These are phyloP conservation scores for Hyppa rectilinea DNA, from an alignment of 2,888 invertebrate genomes.

Conservation along the genomic window DNA sequence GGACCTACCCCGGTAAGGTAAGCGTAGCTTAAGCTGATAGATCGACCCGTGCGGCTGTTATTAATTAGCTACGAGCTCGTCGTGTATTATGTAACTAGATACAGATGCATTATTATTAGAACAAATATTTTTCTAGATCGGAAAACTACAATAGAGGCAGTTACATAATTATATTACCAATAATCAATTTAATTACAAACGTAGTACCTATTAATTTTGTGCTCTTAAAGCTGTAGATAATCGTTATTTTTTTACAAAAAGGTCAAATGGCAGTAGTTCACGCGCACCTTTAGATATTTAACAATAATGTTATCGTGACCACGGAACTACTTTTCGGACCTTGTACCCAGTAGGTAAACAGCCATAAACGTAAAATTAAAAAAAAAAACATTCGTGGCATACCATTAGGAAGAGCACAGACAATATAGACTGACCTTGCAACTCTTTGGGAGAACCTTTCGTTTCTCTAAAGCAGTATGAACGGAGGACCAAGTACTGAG, in stretches of 20 bases:
- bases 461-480: conserved; percentile 39
- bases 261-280: background rate
- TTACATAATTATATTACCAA: background rate
- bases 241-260: background rate
- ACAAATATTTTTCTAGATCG: background rate
- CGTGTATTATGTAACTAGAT: too few relatives aligned
- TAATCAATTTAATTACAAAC: background rate
- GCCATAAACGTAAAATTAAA: conserved; percentile 15
- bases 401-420: conserved; percentile 57
- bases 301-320: background rate
- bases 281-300: background rate
- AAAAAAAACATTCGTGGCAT: conserved; percentile 31
- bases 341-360: conserved; percentile 5
- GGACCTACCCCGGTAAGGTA: too few relatives aligned
- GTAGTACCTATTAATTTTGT: background rate
- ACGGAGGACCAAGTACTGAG: conserved; percentile 24
- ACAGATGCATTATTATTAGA: too few relatives aligned
- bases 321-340: conserved; percentile 2
- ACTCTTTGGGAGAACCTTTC: conserved; percentile 52
- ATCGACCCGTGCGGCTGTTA: too few relatives aligned
- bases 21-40: too few relatives aligned
- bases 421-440: conserved; percentile 39
- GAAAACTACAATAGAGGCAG: background rate
- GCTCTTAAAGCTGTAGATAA: background rate
- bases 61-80: too few relatives aligned